Percentiles rank a stretch among this genome's conserved stretches.
These are phyloP conservation scores for Chaunax sp. DNA, from an alignment of 2,797 vertebrate genomes.

Conservation along the genomic window DNA sequence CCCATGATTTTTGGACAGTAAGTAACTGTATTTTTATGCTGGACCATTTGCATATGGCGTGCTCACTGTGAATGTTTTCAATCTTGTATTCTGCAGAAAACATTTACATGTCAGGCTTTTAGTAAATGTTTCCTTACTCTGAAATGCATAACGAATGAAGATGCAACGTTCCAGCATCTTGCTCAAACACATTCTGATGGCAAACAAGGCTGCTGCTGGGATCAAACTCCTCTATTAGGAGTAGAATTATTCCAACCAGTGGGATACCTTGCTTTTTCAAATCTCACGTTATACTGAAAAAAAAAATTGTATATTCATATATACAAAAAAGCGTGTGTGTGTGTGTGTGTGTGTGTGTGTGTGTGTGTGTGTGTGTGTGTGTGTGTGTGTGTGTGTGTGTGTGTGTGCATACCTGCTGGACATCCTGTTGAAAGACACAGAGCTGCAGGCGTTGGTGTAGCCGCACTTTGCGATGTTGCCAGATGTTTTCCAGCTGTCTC, in stretches of 20 bases:
- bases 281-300: constrained; percentile 34
- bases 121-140: constrained; percentile 21
- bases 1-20: constrained; percentile 51
- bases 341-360: too few species aligned
- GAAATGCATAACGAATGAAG: constrained; percentile 27
- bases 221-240: constrained; percentile 63
- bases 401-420: constrained; percentile 88
- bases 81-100: constrained; percentile 26
- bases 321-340: too few species aligned
- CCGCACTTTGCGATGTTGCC: constrained; percentile 98
- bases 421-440: constrained; percentile 97
- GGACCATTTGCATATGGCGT: constrained; percentile 17
- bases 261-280: constrained; percentile 58
- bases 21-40: constrained; percentile 32
- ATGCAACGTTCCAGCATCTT: constrained; percentile 27
- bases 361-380: too few species aligned
- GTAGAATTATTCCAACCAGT: constrained; percentile 46
- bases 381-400: neutral
- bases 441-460: constrained; percentile 92
- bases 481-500: constrained; percentile 96
- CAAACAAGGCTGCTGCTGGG: constrained; percentile 56
- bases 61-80: neutral
- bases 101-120: constrained; percentile 24
- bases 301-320: constrained; percentile 15
- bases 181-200: constrained; percentile 57